phyloP scores from a whole-genome alignment of 2,797 vertebrate genomes.

The Sarcophilus harrisii region DNA sequence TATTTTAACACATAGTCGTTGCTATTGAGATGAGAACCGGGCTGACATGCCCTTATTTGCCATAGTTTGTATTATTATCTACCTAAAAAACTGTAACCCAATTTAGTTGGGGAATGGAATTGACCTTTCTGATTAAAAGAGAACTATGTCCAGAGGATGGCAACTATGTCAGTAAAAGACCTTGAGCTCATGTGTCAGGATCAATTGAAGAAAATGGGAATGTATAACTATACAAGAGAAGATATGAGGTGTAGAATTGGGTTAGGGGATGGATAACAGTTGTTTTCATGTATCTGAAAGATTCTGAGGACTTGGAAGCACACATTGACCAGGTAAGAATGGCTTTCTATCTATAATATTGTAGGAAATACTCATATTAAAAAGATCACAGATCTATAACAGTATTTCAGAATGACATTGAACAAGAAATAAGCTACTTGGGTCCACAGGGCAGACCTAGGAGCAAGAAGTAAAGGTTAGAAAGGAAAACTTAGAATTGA shows the following conservation, averaged over 20 bases:
- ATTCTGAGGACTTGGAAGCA: background rate
- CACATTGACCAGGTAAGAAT: background rate
- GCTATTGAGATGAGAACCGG: background rate
- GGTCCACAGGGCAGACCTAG: background rate
- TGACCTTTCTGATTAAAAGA: conserved; percentile 29
- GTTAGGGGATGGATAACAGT: background rate
- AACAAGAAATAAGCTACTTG: background rate
- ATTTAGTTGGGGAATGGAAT: conserved; percentile 33
- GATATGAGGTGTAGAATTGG: background rate
- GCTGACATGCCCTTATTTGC: conserved; percentile 16
- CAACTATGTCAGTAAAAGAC: background rate
- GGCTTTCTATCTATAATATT: background rate
- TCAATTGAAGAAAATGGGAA: background rate
- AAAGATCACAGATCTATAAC: background rate
- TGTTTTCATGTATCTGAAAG: background rate
- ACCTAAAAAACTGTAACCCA: conserved; percentile 30
- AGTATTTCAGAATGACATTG: background rate
- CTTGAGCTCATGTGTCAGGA: background rate
- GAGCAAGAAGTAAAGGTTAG: background rate
- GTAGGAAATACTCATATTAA: background rate
- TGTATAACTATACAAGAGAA: background rate
- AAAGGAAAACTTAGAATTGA: background rate
- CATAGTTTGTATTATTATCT: background rate
- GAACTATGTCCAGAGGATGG: background rate
- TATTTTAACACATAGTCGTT: conserved; percentile 34